These are phyloP conservation scores for Aleadryas rufinucha DNA, from an alignment of 2,113 vertebrate species.

Conservation along the genomic window DNA sequence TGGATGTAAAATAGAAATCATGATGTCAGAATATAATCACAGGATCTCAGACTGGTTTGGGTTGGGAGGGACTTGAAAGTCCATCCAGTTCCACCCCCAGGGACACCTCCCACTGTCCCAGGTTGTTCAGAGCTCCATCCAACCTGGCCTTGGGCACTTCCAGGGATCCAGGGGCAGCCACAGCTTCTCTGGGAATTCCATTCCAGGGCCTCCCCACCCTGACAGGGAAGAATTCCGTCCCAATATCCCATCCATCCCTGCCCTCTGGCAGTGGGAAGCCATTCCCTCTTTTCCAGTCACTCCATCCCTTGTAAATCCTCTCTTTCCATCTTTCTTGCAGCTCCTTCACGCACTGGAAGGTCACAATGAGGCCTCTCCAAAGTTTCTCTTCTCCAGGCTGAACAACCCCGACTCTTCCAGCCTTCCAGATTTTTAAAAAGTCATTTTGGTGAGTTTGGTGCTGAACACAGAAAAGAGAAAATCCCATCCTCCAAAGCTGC, in stretches of 20 bases:
- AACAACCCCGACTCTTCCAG: neutral
- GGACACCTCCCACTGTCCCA: neutral
- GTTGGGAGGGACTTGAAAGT: neutral
- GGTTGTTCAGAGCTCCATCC: neutral
- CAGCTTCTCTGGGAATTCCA: neutral
- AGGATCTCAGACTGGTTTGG: neutral
- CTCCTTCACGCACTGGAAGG: neutral
- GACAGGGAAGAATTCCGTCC: neutral
- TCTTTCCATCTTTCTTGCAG: neutral
- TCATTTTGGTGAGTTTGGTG: neutral
- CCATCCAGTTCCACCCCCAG: neutral
- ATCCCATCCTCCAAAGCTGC: neutral
- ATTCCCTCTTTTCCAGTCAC: neutral
- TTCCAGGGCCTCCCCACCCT: neutral
- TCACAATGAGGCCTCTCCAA: neutral
- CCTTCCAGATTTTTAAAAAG: neutral
- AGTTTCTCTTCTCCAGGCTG: neutral
- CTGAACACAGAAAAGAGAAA: neutral
- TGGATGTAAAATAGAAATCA: rapidly evolving
- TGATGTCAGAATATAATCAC: too few relatives aligned
- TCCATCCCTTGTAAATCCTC: neutral
- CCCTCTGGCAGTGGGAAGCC: neutral
- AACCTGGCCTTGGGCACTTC: neutral
- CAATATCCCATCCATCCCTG: neutral
- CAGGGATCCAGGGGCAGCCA: neutral